phyloP scores from a whole-genome alignment of 2,113 vertebrate genomes.

The Patagioenas fasciata region DNA sequence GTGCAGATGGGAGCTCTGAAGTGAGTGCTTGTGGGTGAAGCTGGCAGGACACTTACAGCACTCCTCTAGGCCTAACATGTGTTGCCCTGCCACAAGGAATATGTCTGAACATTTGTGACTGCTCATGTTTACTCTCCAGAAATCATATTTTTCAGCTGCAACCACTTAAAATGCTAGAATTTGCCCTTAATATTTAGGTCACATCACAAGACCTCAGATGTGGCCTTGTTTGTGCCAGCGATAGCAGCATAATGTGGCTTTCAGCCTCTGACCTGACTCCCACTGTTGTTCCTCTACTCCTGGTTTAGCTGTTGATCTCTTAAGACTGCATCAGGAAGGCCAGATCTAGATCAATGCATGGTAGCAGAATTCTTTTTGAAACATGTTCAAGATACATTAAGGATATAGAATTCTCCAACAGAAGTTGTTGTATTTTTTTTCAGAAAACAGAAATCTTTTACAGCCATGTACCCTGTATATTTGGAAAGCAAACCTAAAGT shows the following conservation, averaged over 20 bases:
- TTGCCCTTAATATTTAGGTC: conserved; percentile 43
- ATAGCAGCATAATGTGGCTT: not conserved
- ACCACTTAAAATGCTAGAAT: conserved; percentile 13
- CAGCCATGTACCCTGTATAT: not conserved
- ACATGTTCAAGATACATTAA: rapidly evolving
- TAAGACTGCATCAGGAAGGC: not conserved
- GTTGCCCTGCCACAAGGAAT: conserved; percentile 27
- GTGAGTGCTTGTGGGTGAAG: conserved; percentile 4
- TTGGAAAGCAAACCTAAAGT: not conserved
- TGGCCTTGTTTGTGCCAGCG: not conserved
- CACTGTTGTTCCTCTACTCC: not conserved
- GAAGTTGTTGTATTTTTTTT: not conserved
- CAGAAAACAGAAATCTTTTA: not conserved
- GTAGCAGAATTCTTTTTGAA: not conserved
- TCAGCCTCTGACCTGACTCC: not conserved
- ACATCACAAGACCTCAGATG: conserved; percentile 9
- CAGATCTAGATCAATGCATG: not conserved
- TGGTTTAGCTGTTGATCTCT: not conserved
- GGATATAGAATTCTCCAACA: not conserved
- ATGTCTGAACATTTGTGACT: conserved; percentile 34
- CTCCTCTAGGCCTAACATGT: not conserved
- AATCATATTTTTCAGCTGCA: conserved; percentile 51
- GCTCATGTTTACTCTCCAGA: conserved; percentile 28
- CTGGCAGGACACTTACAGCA: conserved; percentile 11
- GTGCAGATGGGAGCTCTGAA: not conserved